A percentile compares a stretch with the other conserved stretches of the same genome.
phyloP scores from a whole-genome alignment of 2,797 vertebrate species.

The Alectoris magna region DNA sequence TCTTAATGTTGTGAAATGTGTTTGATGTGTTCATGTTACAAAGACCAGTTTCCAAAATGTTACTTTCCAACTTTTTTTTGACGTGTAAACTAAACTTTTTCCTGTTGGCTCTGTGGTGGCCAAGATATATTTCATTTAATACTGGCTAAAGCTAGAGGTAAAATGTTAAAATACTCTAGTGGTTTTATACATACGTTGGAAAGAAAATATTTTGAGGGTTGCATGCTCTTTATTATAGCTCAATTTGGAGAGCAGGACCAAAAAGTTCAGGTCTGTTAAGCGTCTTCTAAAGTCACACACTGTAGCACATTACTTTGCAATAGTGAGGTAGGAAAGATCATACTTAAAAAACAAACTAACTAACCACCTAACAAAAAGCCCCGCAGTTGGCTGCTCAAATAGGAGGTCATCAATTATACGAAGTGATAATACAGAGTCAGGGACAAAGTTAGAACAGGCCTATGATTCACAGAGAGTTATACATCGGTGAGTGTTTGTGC shows the following conservation, averaged over 20 bases:
- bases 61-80: slow-evolving; percentile 34
- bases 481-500: neutral
- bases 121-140: slow-evolving; percentile 52
- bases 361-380: neutral
- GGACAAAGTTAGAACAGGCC: neutral
- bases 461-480: neutral
- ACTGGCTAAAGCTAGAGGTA: slow-evolving; percentile 31
- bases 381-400: neutral
- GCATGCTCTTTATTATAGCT: neutral
- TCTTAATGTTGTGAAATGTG: slow-evolving; percentile 53
- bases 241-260: neutral
- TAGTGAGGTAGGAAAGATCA: neutral
- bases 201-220: neutral
- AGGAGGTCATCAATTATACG: neutral
- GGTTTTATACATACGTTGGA: slow-evolving; percentile 5
- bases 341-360: neutral
- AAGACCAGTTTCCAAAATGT: slow-evolving; percentile 53
- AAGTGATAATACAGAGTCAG: neutral
- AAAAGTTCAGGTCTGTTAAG: slow-evolving; percentile 11
- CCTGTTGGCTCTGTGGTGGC: slow-evolving; percentile 26
- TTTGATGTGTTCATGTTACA: slow-evolving; percentile 64
- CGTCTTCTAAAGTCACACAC: neutral
- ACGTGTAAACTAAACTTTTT: slow-evolving; percentile 55
- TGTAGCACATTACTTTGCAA: neutral
- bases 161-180: slow-evolving; percentile 47